These are phyloP conservation scores for Stegana nigrithorax DNA, from an alignment of 2,888 invertebrate genomes.

Conservation along the genomic window DNA sequence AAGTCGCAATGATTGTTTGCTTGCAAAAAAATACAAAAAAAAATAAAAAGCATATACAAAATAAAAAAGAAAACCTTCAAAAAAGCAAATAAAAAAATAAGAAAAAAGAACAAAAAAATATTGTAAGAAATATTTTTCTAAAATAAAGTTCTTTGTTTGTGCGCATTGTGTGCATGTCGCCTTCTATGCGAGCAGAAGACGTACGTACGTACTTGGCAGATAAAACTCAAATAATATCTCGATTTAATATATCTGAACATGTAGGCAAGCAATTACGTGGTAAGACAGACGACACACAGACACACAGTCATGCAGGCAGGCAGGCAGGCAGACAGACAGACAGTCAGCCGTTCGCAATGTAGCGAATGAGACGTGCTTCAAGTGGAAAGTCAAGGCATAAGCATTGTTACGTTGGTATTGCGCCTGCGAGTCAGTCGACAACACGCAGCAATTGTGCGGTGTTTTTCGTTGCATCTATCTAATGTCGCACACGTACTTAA, in stretches of 20 bases:
- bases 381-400: conserved; percentile 5
- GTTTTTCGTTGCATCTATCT: not conserved
- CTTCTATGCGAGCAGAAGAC: too few species aligned
- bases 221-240: conserved; percentile 7
- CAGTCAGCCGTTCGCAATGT: not conserved
- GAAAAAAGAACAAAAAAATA: not conserved
- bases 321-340: not conserved
- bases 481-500: not conserved
- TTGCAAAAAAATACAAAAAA: not conserved
- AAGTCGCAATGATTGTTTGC: conserved; percentile 14
- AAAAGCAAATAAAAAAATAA: not conserved
- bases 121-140: conserved; percentile 1
- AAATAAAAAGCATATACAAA: too few species aligned
- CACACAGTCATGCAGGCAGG: not conserved
- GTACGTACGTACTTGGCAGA: too few species aligned
- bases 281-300: not conserved
- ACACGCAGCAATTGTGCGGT: not conserved
- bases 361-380: conserved; percentile 6
- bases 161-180: conserved; percentile 4
- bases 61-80: too few species aligned
- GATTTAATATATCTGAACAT: conserved; percentile 1
- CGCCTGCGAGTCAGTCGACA: too few species aligned
- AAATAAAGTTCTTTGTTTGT: conserved; percentile 16
- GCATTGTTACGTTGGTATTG: not conserved
- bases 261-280: too few species aligned